These are phyloP conservation scores for Huso huso DNA, from an alignment of 2,797 vertebrate species.

Conservation along the genomic window DNA sequence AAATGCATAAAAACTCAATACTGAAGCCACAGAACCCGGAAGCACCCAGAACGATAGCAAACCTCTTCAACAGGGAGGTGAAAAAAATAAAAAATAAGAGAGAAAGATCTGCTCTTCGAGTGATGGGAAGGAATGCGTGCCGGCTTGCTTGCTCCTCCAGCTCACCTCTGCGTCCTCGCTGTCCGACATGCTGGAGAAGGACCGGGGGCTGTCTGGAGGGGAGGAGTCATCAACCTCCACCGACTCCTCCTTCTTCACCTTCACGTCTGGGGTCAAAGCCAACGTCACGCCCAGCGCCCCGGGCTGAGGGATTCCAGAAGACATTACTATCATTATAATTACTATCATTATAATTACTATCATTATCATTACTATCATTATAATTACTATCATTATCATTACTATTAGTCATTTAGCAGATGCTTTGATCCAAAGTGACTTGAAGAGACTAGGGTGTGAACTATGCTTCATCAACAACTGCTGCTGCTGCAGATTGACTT, in stretches of 20 bases:
- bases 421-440: not conserved
- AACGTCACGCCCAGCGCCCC: slow-evolving; percentile 67
- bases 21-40: too few relatives aligned
- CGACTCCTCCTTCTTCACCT: slow-evolving; percentile 82
- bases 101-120: too few relatives aligned
- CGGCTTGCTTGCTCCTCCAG: slow-evolving; percentile 36
- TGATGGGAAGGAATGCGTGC: not conserved
- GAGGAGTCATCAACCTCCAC: slow-evolving; percentile 83
- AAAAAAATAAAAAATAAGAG: too few relatives aligned
- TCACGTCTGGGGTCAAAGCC: slow-evolving; percentile 73
- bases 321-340: slow-evolving; percentile 11
- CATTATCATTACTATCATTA: not conserved
- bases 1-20: too few relatives aligned
- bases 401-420: not conserved
- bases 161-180: slow-evolving; percentile 45
- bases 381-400: too few relatives aligned
- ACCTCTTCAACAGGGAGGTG: too few relatives aligned
- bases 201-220: slow-evolving; percentile 76
- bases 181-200: slow-evolving; percentile 64
- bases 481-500: too few relatives aligned
- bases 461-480: too few relatives aligned
- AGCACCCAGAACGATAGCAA: too few relatives aligned
- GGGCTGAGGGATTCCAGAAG: slow-evolving; percentile 34
- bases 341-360: not conserved
- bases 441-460: too few relatives aligned